Percentiles rank a stretch among this genome's conserved stretches.
Evolutionary conservation across 2,888 invertebrate genomes (phyloP).

Genomic region (Sphaerophoria rueppellii): DNA sequence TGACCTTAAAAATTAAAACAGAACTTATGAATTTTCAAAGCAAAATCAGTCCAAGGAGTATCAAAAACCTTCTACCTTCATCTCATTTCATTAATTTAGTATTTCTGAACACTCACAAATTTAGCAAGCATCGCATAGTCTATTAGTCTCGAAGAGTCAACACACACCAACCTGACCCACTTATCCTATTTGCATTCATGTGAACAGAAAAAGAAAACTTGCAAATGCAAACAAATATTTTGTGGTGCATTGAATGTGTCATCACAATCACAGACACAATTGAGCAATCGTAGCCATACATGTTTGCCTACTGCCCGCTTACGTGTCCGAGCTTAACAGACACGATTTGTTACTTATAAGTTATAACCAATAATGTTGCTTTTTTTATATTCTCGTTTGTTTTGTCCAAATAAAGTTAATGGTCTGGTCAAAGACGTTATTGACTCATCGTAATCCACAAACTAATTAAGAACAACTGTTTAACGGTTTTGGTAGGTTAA

Average conservation of each 20-base stretch:
- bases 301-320: not conserved
- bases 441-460: constrained; percentile 17
- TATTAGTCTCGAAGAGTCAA: too few relatives aligned
- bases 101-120: too few relatives aligned
- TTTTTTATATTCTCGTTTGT: not conserved
- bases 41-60: too few relatives aligned
- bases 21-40: too few relatives aligned
- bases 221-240: constrained; percentile 1
- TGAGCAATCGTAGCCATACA: constrained; percentile 8
- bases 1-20: too few relatives aligned
- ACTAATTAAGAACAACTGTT: constrained; percentile 14
- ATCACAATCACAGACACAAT: constrained; percentile 18
- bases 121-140: too few relatives aligned
- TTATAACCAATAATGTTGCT: constrained; percentile 2
- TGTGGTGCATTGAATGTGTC: not conserved
- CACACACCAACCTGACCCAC: constrained; percentile 41
- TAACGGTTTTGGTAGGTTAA: not conserved
- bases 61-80: too few relatives aligned
- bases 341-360: not conserved
- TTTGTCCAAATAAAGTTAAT: not conserved
- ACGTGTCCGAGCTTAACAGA: not conserved
- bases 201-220: not conserved
- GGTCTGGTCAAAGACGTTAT: not conserved
- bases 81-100: too few relatives aligned
- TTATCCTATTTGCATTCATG: not conserved